Base-by-base conservation (phyloP, 2,888 invertebrate species). In the Gryllus longicercus region DNA sequence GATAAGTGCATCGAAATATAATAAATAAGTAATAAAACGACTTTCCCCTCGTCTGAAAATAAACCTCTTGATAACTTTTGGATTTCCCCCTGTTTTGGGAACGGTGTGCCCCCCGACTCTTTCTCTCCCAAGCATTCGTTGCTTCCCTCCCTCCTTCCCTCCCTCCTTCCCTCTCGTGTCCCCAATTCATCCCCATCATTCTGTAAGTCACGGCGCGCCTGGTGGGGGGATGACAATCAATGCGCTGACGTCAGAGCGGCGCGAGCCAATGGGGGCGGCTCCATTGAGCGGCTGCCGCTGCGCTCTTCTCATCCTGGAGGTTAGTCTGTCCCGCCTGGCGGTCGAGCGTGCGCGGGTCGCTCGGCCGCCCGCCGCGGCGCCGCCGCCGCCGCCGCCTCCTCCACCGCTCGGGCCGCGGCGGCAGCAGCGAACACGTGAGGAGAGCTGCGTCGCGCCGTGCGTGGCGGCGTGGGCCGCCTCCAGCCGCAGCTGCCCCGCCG, bases 211-310 rank as follows among this genome's bases (percentile, higher is more conserved):
- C 63, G 63, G n/a, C 76, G 25, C 77, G 49, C 77, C 49, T 77
- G 77, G 77, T 38, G 49, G 79, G 75, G 75, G 75, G 38, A 74
- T 50, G 79, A 90, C 90, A 92, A 90, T 90, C 92, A 91, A 92
- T 92, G 91, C 90, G 86, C 90, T 93, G 93, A 93, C 93, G 93
- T 93, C 93, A 93, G 91, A 83, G 85, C 83, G 84, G 84, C 82
- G 85, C 86, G 85, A 85, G 87, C 93, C 93, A 93, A 93, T 93
- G 87, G 85, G 86, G 85, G 85, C 84, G 86, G 86, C 90, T 89
- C 91, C 93, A 93, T 93, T 93, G 93, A 93, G 86, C 87, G 86
- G 87, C 77, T 49, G 77, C 50, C 49, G 77, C 77, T 18, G 50
- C 38, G 50, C 77, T 49, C 63, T 63, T 63, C 63, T 63, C 63